Conservation (phyloP, 2,113 vertebrate species). For the Carassius gibelio region DNA sequence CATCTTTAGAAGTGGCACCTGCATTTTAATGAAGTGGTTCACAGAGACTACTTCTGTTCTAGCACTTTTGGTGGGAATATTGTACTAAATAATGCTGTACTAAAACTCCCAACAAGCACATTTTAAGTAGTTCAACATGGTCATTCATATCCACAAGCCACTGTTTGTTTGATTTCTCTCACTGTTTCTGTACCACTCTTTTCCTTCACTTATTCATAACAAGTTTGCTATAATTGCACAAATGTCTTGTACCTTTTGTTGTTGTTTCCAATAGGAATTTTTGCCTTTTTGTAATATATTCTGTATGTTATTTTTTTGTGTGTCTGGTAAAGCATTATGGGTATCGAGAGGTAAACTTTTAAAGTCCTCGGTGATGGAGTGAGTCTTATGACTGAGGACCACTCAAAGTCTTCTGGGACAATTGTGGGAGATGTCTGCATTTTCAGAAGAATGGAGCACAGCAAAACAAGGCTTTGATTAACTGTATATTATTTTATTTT, state of each 20-base stretch:
- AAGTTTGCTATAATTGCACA: conserved; percentile 71
- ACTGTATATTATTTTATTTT: conserved; percentile 57
- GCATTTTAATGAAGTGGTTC: background rate
- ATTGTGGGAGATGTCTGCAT: conserved; percentile 45
- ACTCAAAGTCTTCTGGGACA: background rate
- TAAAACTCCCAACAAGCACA: conserved; percentile 52
- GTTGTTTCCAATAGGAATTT: background rate
- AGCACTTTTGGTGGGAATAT: conserved; percentile 55
- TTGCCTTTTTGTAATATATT: conserved; percentile 50
- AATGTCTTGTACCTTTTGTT: conserved; percentile 47
- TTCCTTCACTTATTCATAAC: conserved; percentile 37
- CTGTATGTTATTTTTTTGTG: conserved; percentile 38
- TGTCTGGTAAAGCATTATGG: conserved; percentile 25
- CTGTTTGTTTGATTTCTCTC: conserved; percentile 44
- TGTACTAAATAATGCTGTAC: conserved; percentile 54
- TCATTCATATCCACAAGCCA: conserved; percentile 49
- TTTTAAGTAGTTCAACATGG: conserved; percentile 39
- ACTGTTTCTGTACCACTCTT: conserved; percentile 51
- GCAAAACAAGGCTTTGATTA: conserved; percentile 22
- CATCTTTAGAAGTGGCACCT: conserved; percentile 29
- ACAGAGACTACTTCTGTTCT: conserved; percentile 7
- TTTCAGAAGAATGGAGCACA: conserved; percentile 23
- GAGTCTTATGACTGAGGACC: background rate
- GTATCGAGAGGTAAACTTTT: conserved; percentile 2
- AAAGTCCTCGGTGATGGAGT: background rate